Percentiles rank a stretch among this genome's conserved stretches.
phyloP scores from a whole-genome alignment of 2,113 vertebrate genomes.

The Muntiacus reevesi region DNA sequence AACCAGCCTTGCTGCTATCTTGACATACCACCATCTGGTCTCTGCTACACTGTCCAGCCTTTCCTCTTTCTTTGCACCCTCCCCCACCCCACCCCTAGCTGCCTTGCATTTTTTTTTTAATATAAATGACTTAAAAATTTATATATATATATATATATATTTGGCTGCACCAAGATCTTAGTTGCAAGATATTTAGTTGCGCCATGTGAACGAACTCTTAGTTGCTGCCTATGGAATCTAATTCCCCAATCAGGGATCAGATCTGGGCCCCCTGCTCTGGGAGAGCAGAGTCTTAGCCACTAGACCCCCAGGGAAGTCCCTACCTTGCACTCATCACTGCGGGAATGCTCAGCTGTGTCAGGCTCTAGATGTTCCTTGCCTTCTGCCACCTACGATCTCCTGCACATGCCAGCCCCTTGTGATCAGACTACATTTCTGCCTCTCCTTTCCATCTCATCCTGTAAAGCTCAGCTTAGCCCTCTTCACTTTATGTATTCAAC shows the following conservation, averaged over 20 bases:
- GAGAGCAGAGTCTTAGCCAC: background rate
- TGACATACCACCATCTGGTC: background rate
- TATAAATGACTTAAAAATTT: background rate
- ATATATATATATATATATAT: background rate
- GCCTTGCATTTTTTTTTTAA: background rate
- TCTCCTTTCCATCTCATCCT: background rate
- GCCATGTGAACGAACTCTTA: background rate
- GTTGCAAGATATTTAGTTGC: rapidly evolving
- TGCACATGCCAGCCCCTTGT: background rate
- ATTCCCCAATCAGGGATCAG: background rate
- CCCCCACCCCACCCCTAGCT: rapidly evolving
- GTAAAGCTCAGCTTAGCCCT: background rate
- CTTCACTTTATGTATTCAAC: background rate
- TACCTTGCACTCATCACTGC: background rate
- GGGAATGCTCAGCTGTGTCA: background rate
- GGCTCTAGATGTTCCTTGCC: background rate
- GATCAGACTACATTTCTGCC: background rate
- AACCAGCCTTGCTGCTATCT: background rate
- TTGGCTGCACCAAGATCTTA: background rate
- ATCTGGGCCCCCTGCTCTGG: background rate
- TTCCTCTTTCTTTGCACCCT: background rate
- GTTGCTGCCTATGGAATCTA: background rate
- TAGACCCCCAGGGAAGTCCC: background rate
- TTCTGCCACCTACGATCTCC: background rate
- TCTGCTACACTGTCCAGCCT: background rate